A percentile compares a stretch with the other conserved stretches of the same genome.
These are phyloP conservation scores for Scaptomyza pallida DNA, from an alignment of 1,140 invertebrate species.

Conservation along the genomic window DNA sequence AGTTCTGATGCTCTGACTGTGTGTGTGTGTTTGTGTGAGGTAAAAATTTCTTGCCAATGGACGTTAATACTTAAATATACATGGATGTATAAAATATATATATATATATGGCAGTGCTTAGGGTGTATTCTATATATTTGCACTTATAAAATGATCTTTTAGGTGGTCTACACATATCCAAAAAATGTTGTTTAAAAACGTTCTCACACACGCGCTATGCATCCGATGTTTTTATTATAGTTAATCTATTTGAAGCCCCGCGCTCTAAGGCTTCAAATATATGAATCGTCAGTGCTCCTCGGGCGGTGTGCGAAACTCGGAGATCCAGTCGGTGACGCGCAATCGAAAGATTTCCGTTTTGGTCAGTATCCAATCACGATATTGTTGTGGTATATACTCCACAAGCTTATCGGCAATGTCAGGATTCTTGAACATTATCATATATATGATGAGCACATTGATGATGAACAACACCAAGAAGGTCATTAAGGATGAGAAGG, in stretches of 20 bases:
- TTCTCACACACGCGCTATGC: conserved; percentile 57
- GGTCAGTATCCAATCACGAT: conserved; percentile 80
- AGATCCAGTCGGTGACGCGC: conserved; percentile 80
- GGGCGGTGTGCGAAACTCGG: conserved; percentile 76
- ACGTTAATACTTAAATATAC: conserved; percentile 60
- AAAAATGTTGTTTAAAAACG: conserved; percentile 8
- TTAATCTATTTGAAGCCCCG: conserved; percentile 72
- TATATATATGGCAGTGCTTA: conserved; percentile 53
- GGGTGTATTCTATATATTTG: conserved; percentile 13
- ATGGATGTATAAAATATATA: conserved; percentile 23
- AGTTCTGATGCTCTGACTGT: conserved; percentile 32
- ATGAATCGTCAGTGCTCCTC: conserved; percentile 83
- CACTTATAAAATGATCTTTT: conserved; percentile 37
- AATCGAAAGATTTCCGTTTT: conserved; percentile 80
- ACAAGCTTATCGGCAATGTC: conserved; percentile 78
- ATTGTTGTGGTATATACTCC: conserved; percentile 78
- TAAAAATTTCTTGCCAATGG: conserved; percentile 66
- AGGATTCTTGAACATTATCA: conserved; percentile 82
- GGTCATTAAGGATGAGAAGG: conserved; percentile 69
- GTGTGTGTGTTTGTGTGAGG: conserved; percentile 28
- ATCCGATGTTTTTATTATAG: conserved; percentile 56
- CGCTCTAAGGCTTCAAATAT: conserved; percentile 82
- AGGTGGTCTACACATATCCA: conserved; percentile 50
- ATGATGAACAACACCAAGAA: conserved; percentile 70
- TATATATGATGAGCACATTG: conserved; percentile 74